Base-by-base conservation (phyloP, 1,140 invertebrate species). In the Nymphalis io region DNA sequence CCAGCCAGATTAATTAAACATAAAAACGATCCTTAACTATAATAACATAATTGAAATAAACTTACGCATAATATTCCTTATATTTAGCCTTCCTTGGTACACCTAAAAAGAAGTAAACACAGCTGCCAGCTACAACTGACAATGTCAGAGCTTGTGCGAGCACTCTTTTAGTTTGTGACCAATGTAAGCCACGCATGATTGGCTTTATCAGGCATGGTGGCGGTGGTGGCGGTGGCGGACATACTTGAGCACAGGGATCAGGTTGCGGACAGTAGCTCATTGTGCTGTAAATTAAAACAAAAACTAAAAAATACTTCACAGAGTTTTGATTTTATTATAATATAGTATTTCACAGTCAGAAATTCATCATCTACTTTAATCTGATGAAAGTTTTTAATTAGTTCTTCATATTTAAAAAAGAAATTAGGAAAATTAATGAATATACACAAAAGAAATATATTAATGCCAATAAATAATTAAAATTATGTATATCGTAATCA, bases 61-160 rank as follows among this genome's bases (percentile, higher is more conserved):
- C 87, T 83, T 75, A 90, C 87, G 60, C 71, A 83, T 90, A 88
- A 75, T 74, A 90, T 4, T 88, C 83, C 46, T 55, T 79, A 55
- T 90, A 90, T 18, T 48, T 59, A 11, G 61, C 70, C 58, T 18
- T 82, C 11, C 84, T 72, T 4, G 80, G 82, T 6, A 33, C 0
- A 5, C 61, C 76, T 13, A 85, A 10, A 20, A 84, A 77, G 10
- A 80, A 61, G 48, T 84, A 84, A 5, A 75, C 48, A 44, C 58
- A 70, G 0, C 60, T 10, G 0, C 88, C 88, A 20, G 62, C 78
- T 0, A 82, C 6, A 11, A 58, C 60, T 5, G 74, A 64, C 0
- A 85, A 20, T 0, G 63, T 2, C 1, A 85, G 12, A 0, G 80
- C 82, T 42, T 76, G 67, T 20, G 42, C 38, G 0, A 90, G 8